Evolutionary conservation across 2,797 vertebrate species (phyloP).

Genomic region (Hapalemur alaotrensis): DNA sequence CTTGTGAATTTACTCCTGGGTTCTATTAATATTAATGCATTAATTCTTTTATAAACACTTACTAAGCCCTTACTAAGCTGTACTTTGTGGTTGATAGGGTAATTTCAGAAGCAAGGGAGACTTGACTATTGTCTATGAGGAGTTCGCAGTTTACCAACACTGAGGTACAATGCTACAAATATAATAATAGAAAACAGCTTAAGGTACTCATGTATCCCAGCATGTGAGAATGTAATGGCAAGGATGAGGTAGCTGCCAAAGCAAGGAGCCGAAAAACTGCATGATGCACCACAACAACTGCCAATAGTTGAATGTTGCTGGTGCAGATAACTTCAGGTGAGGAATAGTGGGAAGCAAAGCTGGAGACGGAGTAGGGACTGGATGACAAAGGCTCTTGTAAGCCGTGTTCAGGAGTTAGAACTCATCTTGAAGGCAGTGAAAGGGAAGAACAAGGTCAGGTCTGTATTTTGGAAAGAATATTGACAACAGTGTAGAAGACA

Average conservation of each 20-base stretch:
- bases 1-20: neutral
- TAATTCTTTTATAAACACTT: neutral
- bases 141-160: neutral
- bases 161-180: neutral
- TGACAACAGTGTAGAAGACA: too few species aligned
- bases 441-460: neutral
- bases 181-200: neutral
- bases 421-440: neutral
- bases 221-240: too few species aligned
- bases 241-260: too few species aligned
- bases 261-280: neutral
- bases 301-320: neutral
- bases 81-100: neutral
- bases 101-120: neutral
- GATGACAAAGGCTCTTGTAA: neutral
- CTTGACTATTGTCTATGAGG: neutral
- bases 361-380: neutral
- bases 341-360: neutral
- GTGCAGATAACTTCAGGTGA: neutral
- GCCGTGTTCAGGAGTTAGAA: neutral
- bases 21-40: neutral
- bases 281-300: accelerated
- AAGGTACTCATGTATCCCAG: neutral
- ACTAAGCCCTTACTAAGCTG: neutral
- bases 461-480: neutral